Base-by-base conservation (phyloP, 2,113 vertebrate genomes). In the Myiopsitta monachus region DNA sequence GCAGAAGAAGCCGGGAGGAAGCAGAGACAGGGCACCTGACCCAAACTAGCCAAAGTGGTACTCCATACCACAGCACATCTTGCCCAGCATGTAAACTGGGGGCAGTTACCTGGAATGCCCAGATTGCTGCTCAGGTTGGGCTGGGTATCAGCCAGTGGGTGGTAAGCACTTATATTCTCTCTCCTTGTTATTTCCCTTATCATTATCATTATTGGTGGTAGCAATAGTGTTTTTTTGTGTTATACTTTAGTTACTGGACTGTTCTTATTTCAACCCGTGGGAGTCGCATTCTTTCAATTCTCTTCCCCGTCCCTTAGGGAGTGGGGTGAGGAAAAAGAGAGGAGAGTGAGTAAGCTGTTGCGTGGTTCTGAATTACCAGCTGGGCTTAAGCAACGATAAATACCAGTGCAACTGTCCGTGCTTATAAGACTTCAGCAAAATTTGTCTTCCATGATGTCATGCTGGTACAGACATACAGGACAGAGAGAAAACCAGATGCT, bases 361-460 rank as follows among this genome's bases (percentile, higher is more conserved):
- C 4, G 3, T 59, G 33, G 55, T n/a, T 57, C 31, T 59, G 55
- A 59, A 13, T n/a, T 59, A 23, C 13, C 18, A 33, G 55, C 33
- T 59, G 33, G 33, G 14, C 21, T 59, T 14, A 59, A 59, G 21
- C 55, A n/a, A 57, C 3, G 13, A 57, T 22, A 17, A 72, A 28
- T 18, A 6, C 0, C 0, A 0, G 6, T 46, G 16, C 59, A 78
- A 77, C 22, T 87, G 12, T 22, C 38, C 18, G 26, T 46, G 9
- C 2, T 41, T 78, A 28, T 17, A 31, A 82, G 17, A 11, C 10
- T 92, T 85, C 41, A 49, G 27, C 10, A 79, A 54, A 51, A 67
- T 74, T 81, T 81, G 31, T 57, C 7, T 74, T 74, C 38, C 3
- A 19, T 74, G 28, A 27, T 44, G 24, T 46, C 11, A 12, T 44